Evolutionary conservation across 2,888 invertebrate species (phyloP), one percentile per base, ranked within the genome.

Genomic region (Dyspetes luteomarginatus): DNA sequence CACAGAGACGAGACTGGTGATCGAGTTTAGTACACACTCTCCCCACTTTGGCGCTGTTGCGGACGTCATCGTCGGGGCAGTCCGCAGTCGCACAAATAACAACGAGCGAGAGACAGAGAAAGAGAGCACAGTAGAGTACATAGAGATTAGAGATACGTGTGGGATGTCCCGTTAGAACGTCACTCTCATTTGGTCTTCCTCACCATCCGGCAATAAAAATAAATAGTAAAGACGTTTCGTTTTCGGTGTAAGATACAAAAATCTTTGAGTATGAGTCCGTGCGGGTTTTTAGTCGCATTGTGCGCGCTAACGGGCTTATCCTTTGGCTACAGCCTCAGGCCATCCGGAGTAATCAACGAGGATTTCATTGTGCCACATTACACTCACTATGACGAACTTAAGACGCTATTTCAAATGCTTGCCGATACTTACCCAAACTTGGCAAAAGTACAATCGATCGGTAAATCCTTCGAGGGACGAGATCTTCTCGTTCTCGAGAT

Each of bases 401-500:
- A 95, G 48, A 93, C 93, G 82, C 90, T 96, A 67, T 94, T 96
- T 62, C 92, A 93, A 48, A 92, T 94, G 48, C 92, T 97, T 30
- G 94, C 94, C 84, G 90, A 93, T 45, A 93, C 93, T 0, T 96
- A 95, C 92, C 96, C 97, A 41, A 93, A 94, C 78, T 91, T 96
- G 65, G 96, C 95, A 0, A 95, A 94, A 85, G 93, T 96, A 1
- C 95, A 95, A 87, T 95, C 94, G 4, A 95, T 98, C 60, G 99
- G 99, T 0, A 95, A 96, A 89, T 97, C 98, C 0, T 95, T 97
- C 0, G 94, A 97, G 91, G 96, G 95, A 36, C 93, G 97, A 12
- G 95, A 97, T 82, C 92, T 99, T 75, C 94, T 97, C 93, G 97
- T 95, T 4, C 89, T 98, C 68, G 96, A 98, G 92, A 96, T 96